A percentile compares a stretch with the other conserved stretches of the same genome.
phyloP scores from a whole-genome alignment of 2,888 invertebrate species.

The Polylopha cassiicola region DNA sequence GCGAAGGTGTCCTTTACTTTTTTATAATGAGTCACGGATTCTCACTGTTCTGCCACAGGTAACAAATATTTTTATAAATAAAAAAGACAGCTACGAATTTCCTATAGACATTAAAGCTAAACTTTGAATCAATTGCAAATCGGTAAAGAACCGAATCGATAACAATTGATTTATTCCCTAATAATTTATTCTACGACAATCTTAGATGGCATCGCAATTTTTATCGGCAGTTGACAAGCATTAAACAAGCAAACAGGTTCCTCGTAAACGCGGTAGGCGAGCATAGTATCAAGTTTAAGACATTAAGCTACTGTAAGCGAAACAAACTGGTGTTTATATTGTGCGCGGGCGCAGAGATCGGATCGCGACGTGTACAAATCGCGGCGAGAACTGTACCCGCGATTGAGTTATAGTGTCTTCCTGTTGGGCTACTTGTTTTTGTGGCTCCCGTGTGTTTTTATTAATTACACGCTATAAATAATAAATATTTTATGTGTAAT shows the following conservation, averaged over 20 bases:
- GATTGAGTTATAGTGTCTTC: slow-evolving; percentile 78
- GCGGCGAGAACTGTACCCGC: slow-evolving; percentile 58
- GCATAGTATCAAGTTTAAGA: slow-evolving; percentile 61
- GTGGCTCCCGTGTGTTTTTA: slow-evolving; percentile 72
- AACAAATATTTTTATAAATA: not conserved
- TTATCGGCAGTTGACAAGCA: slow-evolving; percentile 12
- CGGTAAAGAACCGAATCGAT: not conserved
- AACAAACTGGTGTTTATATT: slow-evolving; percentile 50
- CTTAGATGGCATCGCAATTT: slow-evolving; percentile 13
- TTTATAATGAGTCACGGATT: not conserved
- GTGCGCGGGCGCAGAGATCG: slow-evolving; percentile 56
- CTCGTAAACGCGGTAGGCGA: slow-evolving; percentile 53
- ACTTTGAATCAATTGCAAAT: no score
- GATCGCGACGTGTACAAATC: slow-evolving; percentile 74
- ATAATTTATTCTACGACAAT: slow-evolving; percentile 1
- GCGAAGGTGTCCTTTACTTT: slow-evolving; percentile 14
- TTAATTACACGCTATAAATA: slow-evolving; percentile 75
- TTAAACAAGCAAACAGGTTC: slow-evolving; percentile 34
- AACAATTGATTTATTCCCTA: not conserved
- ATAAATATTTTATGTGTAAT: slow-evolving; percentile 75
- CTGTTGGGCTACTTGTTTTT: slow-evolving; percentile 76
- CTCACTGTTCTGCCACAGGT: no score
- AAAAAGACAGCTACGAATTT: no score
- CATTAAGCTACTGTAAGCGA: slow-evolving; percentile 60
- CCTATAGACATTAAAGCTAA: no score